A percentile compares a stretch with the other conserved stretches of the same genome.
phyloP scores from a whole-genome alignment of 2,113 vertebrate genomes.

The Dicrurus megarhynchus region DNA sequence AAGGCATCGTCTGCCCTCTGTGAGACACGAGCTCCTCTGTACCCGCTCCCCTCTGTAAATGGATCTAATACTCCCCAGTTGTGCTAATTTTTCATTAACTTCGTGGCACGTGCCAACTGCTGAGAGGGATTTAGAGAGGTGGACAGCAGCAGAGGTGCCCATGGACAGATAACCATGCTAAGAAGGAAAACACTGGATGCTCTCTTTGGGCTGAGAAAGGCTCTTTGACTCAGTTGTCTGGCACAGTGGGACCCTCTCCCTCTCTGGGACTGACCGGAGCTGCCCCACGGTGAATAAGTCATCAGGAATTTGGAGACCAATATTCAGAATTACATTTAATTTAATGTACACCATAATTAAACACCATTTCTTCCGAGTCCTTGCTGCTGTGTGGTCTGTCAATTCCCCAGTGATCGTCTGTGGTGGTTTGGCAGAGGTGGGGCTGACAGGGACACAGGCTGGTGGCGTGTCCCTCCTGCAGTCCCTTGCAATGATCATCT shows the following conservation, averaged over 20 bases:
- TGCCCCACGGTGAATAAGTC: neutral
- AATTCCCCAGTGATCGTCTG: neutral
- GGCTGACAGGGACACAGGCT: neutral
- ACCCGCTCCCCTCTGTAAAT: neutral
- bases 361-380: neutral
- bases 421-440: neutral
- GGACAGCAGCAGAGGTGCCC: neutral
- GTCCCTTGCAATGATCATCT: neutral
- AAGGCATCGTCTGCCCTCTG: neutral
- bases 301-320: neutral
- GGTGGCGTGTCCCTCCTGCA: neutral
- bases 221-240: neutral
- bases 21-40: neutral
- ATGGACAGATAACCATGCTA: neutral
- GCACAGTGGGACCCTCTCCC: neutral
- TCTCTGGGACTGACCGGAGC: neutral
- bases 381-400: neutral
- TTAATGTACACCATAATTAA: constrained; percentile 69
- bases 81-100: neutral
- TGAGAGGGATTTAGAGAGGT: neutral
- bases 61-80: neutral
- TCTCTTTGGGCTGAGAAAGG: neutral
- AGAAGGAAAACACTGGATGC: neutral
- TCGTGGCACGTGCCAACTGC: neutral
- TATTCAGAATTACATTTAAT: constrained; percentile 37